These are phyloP conservation scores for Lepidocyrtinus sp. DNA, from an alignment of 2,888 invertebrate genomes.

Conservation along the genomic window DNA sequence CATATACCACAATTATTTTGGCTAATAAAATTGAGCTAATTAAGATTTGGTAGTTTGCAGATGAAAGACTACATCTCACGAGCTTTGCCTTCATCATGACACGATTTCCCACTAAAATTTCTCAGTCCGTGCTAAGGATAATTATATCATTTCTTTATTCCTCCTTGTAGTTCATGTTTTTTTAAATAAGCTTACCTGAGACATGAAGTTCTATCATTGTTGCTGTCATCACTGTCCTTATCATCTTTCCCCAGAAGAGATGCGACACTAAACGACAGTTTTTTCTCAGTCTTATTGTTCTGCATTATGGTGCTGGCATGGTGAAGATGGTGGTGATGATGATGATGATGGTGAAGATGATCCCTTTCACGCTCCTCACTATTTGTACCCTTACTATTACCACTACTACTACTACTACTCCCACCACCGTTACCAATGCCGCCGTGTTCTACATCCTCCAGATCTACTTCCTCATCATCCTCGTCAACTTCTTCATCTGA, in stretches of 20 bases:
- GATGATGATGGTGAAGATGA: constrained; percentile 62
- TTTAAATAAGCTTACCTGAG: constrained; percentile 63
- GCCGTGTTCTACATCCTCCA: constrained; percentile 57
- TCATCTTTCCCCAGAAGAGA: constrained; percentile 69
- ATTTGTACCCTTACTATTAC: constrained; percentile 55
- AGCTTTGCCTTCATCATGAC: neutral
- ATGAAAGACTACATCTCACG: neutral
- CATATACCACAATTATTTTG: constrained; percentile 35
- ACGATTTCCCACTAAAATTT: too few relatives aligned
- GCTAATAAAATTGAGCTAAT: constrained; percentile 41
- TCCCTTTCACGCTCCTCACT: constrained; percentile 61
- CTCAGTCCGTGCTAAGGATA: too few relatives aligned
- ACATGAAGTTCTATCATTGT: constrained; percentile 68
- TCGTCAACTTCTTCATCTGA: constrained; percentile 70
- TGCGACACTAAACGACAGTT: constrained; percentile 70
- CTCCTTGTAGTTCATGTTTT: too few relatives aligned
- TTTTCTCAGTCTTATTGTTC: constrained; percentile 70
- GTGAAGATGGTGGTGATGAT: constrained; percentile 62
- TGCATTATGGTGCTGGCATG: constrained; percentile 66
- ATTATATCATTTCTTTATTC: too few relatives aligned
- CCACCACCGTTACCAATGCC: constrained; percentile 39
- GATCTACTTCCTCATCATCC: constrained; percentile 68
- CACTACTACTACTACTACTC: constrained; percentile 34
- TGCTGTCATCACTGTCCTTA: constrained; percentile 69
- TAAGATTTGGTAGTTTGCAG: constrained; percentile 31